Base-by-base conservation (phyloP, 2,113 vertebrate genomes). In the Pardalotus punctatus region DNA sequence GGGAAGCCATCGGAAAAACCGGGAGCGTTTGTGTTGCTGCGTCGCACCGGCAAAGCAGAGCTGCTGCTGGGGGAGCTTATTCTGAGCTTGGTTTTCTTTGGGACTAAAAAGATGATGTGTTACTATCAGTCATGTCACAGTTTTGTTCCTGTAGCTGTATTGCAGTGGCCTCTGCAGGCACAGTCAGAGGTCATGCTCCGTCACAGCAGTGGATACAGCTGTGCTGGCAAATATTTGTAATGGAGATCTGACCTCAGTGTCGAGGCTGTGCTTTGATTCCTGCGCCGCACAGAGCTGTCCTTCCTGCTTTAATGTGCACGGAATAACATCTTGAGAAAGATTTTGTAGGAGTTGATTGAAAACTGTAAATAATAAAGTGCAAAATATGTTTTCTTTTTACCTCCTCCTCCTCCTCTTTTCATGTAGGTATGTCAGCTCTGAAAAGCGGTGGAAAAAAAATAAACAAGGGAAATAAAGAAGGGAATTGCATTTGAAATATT, bases 1-100 rank as follows among this genome's bases (percentile, higher is more conserved):
- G 6, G 51, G 72, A 12, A 51, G 31, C 9, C 3, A 0, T 17
- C 0, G 3, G 65, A 1, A 24, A 4, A 23, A 8, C 14, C 1
- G 29, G 38, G 51, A 81, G 36, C 0, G 1, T n/a, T 33, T 4
- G 31, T 2, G 10, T 8, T 11, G 85, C 66, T 3, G 42, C 2
- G 35, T 64, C 33, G 33, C 0, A 0, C 36, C 57, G 33, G 54
- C 53, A 8, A 18, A 51, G 31, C 36, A 1, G 25, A 1, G 2
- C 60, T 54, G 90, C 47, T 73, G 43, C 70, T 72, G 28, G 20
- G 29, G 54, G 22, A 81, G 29, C 72, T 86, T 12, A 3, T 47
- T 43, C 42, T 17, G 38, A 81, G 36, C 62, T 80, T 54, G 35
- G 14, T 43, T 81, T 69, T 5, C 36, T 58, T 58, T 56, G 42